A percentile compares a stretch with the other conserved stretches of the same genome.
Evolutionary conservation across 2,888 invertebrate genomes (phyloP).

Genomic region (Aelia acuminata): DNA sequence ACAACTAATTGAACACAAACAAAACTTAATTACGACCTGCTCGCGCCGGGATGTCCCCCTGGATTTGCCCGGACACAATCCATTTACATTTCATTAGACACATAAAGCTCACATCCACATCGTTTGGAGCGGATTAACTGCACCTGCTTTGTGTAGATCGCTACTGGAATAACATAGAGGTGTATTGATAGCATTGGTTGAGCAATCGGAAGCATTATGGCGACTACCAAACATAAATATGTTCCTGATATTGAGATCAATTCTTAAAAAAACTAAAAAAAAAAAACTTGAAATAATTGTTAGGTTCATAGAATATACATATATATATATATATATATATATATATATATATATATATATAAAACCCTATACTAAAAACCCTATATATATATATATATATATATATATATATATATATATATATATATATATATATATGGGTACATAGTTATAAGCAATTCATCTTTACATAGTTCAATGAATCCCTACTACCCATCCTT

Average conservation of each 20-base stretch:
- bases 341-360: too few relatives aligned
- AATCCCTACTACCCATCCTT: too few relatives aligned
- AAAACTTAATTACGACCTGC: background rate
- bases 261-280: too few relatives aligned
- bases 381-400: too few relatives aligned
- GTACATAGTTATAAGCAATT: too few relatives aligned
- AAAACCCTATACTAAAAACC: too few relatives aligned
- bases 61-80: constrained; percentile 23
- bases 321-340: too few relatives aligned
- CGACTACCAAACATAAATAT: background rate
- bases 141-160: background rate
- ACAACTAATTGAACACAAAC: constrained; percentile 17
- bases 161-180: background rate
- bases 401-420: too few relatives aligned
- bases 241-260: background rate
- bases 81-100: constrained; percentile 32
- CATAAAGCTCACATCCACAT: constrained; percentile 7
- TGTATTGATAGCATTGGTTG: background rate
- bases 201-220: background rate
- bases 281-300: too few relatives aligned
- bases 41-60: background rate
- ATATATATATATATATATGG: too few relatives aligned
- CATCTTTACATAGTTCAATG: too few relatives aligned
- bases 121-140: background rate
- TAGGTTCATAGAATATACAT: too few relatives aligned